Evolutionary conservation across 2,888 invertebrate genomes (phyloP), one percentile per base, ranked within the genome.

Genomic region (Trichopria drosophilae): DNA sequence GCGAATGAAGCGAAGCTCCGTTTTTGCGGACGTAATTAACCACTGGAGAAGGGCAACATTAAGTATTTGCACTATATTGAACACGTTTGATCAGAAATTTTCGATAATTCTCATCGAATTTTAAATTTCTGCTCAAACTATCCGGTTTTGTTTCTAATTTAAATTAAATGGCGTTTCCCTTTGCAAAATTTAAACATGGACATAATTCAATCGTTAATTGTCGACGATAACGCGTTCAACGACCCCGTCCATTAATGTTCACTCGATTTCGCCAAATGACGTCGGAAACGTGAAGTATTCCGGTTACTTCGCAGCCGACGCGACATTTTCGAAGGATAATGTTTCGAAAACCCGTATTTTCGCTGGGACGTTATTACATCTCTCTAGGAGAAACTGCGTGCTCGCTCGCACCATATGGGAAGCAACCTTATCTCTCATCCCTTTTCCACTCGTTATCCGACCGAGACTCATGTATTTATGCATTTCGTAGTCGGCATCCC

Each of bases 401-500:
- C 26, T 54, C 59, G 61, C 58, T 60, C 55, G 61, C 56, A 62
- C 60, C 64, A 65, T 68, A 68, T 68, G 69, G 64, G 64, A 63
- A 61, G 61, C 63, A 64, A 67, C 61, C 65, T 61, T 56, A 63
- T 59, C 60, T 60, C 59, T 57, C 60, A 57, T 62, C 62, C 59
- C 63, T 59, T 57, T 57, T 61, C 64, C 55, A 37, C 49, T 61
- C 60, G 41, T 51, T 61, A 63, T 59, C 62, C 60, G 61, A 54
- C 58, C 58, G 52, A 59, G 62, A 63, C 65, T 73, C 72, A 73
- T 73, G 71, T 72, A 73, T 73, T 73, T 73, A 73, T 73, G 69
- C 70, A 73, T 73, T 73, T 69, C 57, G n/a, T n/a, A n/a, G n/a
- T n/a, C n/a, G n/a, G n/a, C n/a, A n/a, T n/a, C n/a, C n/a, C n/a